Base-by-base conservation (phyloP, 2,113 vertebrate species). In the Sapayoa aenigma region DNA sequence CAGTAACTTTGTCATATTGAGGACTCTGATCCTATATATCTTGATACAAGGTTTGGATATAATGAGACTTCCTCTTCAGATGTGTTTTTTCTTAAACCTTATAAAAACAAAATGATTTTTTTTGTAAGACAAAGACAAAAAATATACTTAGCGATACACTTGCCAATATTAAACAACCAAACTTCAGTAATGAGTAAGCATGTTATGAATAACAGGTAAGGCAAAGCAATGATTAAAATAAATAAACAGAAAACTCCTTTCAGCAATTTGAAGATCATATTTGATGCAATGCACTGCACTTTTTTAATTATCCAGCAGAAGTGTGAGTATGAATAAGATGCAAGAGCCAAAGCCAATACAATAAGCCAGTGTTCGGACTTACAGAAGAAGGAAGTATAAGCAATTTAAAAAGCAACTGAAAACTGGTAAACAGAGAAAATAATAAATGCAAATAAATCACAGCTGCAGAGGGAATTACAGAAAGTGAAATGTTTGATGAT, bases 401-500 rank as follows among this genome's bases (percentile, higher is more conserved):
- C 79, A 92, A 96, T 72, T 84, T 86, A 41, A 84, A 93, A 96
- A 93, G 65, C 89, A 89, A 89, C 46, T 47, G 69, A 94, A 82
- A 93, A 72, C 7, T 53, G 52, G 47, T 87, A 92, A 95, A 88
- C 84, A 76, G 68, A 96, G n/a, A 85, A 73, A 93, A 95, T 97
- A 97, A 96, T 87, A 92, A 83, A 95, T 95, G 82, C 90, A 90
- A 92, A 97, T 94, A 97, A 90, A 95, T 80, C 88, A 84, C 87
- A 97, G 94, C 94, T 93, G 92, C 80, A 91, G 93, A 95, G 73
- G 55, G 90, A 93, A 91, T 97, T 95, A 84, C 53, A 93, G 94
- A 85, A 95, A 97, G 87, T 92, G 90, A 85, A 88, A 95, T 93
- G 85, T 96, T 96, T 95, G 88, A 96, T 95, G 86, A 95, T 95